Percentiles rank a stretch among this genome's conserved stretches.
phyloP scores from a whole-genome alignment of 2,888 invertebrate species.

The Callyntrura guangdongensis region DNA sequence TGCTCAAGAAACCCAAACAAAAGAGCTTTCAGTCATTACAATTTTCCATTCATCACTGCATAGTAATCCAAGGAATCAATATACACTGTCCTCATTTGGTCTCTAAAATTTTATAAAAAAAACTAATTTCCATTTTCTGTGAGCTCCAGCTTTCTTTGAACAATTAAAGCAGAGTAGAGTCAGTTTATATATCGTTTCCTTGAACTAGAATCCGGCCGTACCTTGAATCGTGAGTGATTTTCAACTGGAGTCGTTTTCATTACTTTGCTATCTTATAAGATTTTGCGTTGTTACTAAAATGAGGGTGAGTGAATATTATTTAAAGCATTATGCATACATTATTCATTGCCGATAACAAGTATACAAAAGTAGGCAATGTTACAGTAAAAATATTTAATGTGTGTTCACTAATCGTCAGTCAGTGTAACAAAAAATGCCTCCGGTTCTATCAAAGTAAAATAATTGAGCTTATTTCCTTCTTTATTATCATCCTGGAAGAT shows the following conservation, averaged over 20 bases:
- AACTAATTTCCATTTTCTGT: too few species aligned
- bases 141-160: too few species aligned
- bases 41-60: conserved; percentile 39
- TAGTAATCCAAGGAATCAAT: too few species aligned
- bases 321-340: conserved; percentile 53
- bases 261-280: neutral
- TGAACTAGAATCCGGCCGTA: too few species aligned
- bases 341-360: neutral
- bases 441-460: conserved; percentile 55
- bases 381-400: neutral
- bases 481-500: conserved; percentile 44
- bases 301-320: conserved; percentile 30
- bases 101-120: too few species aligned
- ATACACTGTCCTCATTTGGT: too few species aligned
- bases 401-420: neutral
- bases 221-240: too few species aligned
- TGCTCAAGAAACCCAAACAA: conserved; percentile 40
- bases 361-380: neutral
- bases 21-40: conserved; percentile 62
- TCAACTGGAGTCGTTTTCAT: too few species aligned
- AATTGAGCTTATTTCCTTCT: conserved; percentile 72
- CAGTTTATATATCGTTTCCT: too few species aligned
- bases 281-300: conserved; percentile 10
- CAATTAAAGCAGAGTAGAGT: too few species aligned
- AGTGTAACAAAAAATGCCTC: conserved; percentile 54